phyloP scores from a whole-genome alignment of 2,797 vertebrate genomes.

The Malurus leucopterus region DNA sequence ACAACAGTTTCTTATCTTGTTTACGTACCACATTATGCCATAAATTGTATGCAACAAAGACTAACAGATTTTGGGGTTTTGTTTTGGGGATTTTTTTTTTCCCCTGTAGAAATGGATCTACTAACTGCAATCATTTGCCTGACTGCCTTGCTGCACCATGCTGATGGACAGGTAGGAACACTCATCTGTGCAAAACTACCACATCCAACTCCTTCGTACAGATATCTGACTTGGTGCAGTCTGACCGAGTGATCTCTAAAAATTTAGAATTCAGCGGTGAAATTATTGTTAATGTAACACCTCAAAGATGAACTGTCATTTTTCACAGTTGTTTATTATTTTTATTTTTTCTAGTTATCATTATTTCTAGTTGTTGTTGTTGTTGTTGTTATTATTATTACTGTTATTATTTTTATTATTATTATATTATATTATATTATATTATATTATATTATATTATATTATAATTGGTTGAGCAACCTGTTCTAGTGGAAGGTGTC shows the following conservation, averaged over 20 bases:
- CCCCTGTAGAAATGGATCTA: constrained; percentile 3
- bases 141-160: background rate
- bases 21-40: background rate
- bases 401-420: background rate
- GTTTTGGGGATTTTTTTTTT: background rate
- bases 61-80: background rate
- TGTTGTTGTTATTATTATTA: background rate
- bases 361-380: too few relatives aligned
- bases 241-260: background rate
- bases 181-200: background rate
- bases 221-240: background rate
- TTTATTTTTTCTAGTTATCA: too few relatives aligned
- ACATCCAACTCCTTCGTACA: background rate
- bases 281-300: background rate
- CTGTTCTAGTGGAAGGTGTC: background rate
- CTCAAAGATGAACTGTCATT: background rate
- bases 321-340: background rate
- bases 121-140: background rate
- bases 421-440: background rate
- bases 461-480: background rate
- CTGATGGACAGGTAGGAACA: constrained; percentile 21
- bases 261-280: background rate
- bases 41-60: background rate
- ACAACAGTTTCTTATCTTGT: background rate
- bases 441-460: background rate